A percentile compares a stretch with the other conserved stretches of the same genome.
Evolutionary conservation across 2,113 vertebrate genomes (phyloP).

Genomic region (Trematocara nigrifrons): DNA sequence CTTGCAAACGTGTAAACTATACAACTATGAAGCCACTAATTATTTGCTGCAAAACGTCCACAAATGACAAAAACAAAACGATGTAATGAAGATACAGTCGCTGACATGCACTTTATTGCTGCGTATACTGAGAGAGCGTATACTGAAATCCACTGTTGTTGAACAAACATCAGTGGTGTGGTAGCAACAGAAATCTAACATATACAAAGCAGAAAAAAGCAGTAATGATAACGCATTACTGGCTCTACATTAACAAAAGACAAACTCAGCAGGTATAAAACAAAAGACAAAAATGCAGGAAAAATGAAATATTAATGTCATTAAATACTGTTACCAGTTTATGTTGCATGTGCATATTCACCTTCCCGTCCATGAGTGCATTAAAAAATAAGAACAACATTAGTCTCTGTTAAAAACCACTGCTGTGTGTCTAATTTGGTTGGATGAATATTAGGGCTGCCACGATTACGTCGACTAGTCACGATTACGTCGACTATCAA

Average conservation of each 20-base stretch:
- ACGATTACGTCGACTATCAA: neutral
- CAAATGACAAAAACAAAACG: neutral
- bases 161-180: neutral
- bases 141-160: neutral
- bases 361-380: neutral
- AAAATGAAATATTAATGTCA: neutral
- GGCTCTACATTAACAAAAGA: neutral
- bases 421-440: neutral
- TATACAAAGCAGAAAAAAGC: neutral
- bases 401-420: neutral
- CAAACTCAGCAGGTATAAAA: neutral
- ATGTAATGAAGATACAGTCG: neutral
- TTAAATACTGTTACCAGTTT: conserved; percentile 30
- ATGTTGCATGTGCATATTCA: neutral
- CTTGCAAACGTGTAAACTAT: neutral
- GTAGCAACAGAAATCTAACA: neutral
- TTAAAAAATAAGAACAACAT: neutral
- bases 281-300: neutral
- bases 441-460: neutral
- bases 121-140: neutral
- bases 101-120: neutral
- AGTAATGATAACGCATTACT: neutral
- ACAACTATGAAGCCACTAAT: neutral
- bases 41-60: neutral
- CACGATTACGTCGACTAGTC: neutral